Evolutionary conservation across 2,888 invertebrate genomes (phyloP).

Genomic region (Aspidapion aeneum): DNA sequence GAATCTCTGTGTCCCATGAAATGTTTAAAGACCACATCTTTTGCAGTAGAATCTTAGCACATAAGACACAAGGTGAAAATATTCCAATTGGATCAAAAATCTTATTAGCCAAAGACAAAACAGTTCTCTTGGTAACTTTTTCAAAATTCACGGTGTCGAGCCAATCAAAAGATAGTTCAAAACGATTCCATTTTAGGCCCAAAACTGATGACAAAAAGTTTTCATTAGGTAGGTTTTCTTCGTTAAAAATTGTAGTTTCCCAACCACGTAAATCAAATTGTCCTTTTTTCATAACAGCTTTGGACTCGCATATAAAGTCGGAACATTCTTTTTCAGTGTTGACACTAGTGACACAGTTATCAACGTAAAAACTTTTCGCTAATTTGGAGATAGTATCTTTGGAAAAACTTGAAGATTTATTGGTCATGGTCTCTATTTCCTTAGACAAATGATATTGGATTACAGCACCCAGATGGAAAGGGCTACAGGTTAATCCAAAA

Average conservation of each 20-base stretch:
- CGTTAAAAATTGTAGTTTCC: background rate
- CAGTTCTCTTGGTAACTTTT: background rate
- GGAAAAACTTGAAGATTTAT: background rate
- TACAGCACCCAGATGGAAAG: slow-evolving; percentile 1
- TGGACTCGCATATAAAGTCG: background rate
- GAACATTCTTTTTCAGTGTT: background rate
- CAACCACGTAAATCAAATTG: slow-evolving; percentile 3
- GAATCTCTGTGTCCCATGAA: background rate
- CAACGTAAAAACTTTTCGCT: too few relatives aligned
- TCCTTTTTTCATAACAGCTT: slow-evolving; percentile 4
- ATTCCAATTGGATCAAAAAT: background rate
- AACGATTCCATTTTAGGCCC: background rate
- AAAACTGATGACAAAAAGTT: background rate
- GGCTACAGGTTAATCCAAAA: slow-evolving; percentile 12
- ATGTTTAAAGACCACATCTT: background rate
- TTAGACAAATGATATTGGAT: background rate
- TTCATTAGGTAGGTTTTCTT: background rate
- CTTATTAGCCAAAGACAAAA: background rate
- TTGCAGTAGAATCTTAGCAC: background rate
- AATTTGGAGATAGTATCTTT: background rate
- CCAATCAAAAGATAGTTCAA: background rate
- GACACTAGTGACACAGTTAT: background rate
- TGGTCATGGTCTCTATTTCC: background rate
- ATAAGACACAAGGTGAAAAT: background rate
- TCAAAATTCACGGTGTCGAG: background rate